A percentile compares a stretch with the other conserved stretches of the same genome.
These are phyloP conservation scores for Trilocha varians DNA, from an alignment of 2,888 invertebrate species.

Conservation along the genomic window DNA sequence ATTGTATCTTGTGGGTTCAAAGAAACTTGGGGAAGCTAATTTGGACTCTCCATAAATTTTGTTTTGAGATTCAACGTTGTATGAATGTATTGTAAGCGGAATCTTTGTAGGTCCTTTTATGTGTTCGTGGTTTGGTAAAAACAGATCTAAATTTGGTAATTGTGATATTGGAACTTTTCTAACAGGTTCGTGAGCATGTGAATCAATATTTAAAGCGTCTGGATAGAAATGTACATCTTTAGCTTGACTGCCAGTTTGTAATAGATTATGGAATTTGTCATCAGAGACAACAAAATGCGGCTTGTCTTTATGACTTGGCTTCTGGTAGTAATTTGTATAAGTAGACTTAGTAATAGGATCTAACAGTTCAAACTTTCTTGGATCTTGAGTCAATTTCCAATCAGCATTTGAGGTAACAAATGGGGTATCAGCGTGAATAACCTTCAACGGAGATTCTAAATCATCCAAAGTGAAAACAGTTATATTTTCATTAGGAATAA, in stretches of 20 bases:
- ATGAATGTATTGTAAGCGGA: not conserved
- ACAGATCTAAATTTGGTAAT: conserved; percentile 31
- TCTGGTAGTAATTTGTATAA: not conserved
- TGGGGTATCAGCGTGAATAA: conserved; percentile 27
- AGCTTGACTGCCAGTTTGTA: not conserved
- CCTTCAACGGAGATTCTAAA: conserved; percentile 30
- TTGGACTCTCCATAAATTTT: not conserved
- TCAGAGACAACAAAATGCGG: conserved; percentile 1
- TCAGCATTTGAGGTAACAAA: conserved; percentile 15
- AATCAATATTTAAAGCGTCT: not conserved
- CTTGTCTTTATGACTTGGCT: not conserved
- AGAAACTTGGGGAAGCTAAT: not conserved
- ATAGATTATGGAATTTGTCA: not conserved
- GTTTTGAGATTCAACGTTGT: not conserved
- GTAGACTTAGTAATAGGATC: conserved; percentile 12
- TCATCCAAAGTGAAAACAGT: conserved; percentile 38
- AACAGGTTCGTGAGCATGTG: conserved; percentile 18
- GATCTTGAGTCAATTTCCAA: conserved; percentile 14
- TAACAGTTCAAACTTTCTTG: conserved; percentile 5
- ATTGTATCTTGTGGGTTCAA: not conserved
- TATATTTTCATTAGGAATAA: conserved; percentile 27
- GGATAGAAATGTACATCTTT: not conserved
- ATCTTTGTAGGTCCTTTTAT: conserved; percentile 14
- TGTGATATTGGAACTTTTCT: conserved; percentile 31
- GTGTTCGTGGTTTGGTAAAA: conserved; percentile 29